Evolutionary conservation across 2,888 invertebrate species (phyloP), one percentile per base, ranked within the genome.

Genomic region (Andrena flavipes): DNA sequence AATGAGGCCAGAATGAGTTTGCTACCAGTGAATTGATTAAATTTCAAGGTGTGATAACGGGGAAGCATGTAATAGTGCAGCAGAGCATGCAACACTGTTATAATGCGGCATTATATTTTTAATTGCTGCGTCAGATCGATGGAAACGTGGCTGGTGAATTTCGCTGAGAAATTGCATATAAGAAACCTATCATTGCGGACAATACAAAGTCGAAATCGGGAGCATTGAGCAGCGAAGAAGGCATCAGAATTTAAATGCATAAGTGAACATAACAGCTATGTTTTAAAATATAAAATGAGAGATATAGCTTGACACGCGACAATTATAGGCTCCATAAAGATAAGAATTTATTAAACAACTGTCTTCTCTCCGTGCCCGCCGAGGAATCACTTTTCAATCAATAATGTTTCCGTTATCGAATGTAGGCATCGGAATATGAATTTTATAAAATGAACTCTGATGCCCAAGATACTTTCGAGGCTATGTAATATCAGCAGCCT

Each of bases 41-140:
- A 65, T 76, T 76, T 75, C 69, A 68, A 75, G 65, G 76, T 74
- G 80, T 69, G 81, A 81, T 76, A 71, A 72, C 71, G 76, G 67
- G 42, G 80, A 72, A 51, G 63, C 63, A 20, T 76, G 74, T 80
- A 74, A 67, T 30, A 67, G 54, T 30, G 49, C 67, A n/a, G 67
- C 48, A 70, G 26, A 51, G 49, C 73, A 49, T 80, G 68, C 80
- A 72, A 63, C 67, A 56, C 23, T 49, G n/a, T 80, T 68, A 33
- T 56, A 73, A 72, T 51, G 72, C 67, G 29, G 67, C 29, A 51
- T 63, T 62, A 68, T 67, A 72, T 68, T 80, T 80, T 80, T 79
- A 67, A 68, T 71, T 68, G 35, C 79, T 59, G 56, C 68, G 68
- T 33, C 26, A 42, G n/a, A 70, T 71, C 72, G 80, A 71, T 59